Conservation (phyloP, 2,797 vertebrate species). For the Acanthis flammea region DNA sequence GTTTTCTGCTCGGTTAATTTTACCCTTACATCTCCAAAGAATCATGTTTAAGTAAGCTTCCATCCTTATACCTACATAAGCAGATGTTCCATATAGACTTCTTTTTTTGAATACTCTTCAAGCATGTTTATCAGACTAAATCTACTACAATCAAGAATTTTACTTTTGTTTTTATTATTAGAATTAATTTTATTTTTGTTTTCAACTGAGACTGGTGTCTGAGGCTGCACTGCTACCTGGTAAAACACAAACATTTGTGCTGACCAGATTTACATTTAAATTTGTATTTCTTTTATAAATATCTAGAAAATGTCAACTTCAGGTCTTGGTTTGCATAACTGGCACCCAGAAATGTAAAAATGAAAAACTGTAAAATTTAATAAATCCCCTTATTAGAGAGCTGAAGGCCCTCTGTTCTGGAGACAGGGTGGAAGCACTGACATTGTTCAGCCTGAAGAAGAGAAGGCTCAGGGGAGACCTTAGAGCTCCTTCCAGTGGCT, state of each 20-base stretch:
- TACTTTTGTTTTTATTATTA: background rate
- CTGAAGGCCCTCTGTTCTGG: background rate
- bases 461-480: background rate
- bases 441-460: background rate
- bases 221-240: background rate
- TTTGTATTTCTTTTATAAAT: background rate
- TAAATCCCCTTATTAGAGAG: background rate
- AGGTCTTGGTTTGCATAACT: background rate
- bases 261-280: background rate
- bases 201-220: background rate
- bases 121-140: background rate
- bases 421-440: background rate
- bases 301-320: background rate
- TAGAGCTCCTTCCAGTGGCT: background rate
- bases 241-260: background rate
- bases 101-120: background rate
- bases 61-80: background rate
- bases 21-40: background rate
- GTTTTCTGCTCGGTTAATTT: background rate
- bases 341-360: background rate
- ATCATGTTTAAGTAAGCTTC: background rate
- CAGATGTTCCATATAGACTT: background rate
- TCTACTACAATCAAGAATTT: background rate
- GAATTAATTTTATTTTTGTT: background rate
- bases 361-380: background rate